Evolutionary conservation across 2,797 vertebrate genomes (phyloP).

Genomic region (Danio kyathit): DNA sequence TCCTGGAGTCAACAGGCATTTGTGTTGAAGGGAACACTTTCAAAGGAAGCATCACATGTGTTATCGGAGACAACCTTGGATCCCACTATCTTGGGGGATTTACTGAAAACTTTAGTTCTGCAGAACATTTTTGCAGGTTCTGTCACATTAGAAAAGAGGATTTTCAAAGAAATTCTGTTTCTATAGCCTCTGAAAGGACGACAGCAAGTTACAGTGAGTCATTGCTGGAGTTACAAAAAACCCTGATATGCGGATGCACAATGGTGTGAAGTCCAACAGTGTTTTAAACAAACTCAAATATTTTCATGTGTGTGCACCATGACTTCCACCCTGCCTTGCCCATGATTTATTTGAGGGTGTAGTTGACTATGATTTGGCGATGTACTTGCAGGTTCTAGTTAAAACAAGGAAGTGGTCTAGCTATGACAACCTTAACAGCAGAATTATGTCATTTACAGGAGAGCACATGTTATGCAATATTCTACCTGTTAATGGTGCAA

Average conservation of each 20-base stretch:
- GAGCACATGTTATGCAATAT: slow-evolving; percentile 5
- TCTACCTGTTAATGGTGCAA: background rate
- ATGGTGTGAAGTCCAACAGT: slow-evolving; percentile 1
- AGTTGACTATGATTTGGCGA: slow-evolving; percentile 43
- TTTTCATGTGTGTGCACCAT: slow-evolving; percentile 40
- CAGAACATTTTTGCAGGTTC: background rate
- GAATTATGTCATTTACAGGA: background rate
- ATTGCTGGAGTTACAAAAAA: slow-evolving; percentile 33
- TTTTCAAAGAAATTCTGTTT: slow-evolving; percentile 35
- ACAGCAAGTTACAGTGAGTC: slow-evolving; percentile 33
- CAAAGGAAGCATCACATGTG: too few relatives aligned
- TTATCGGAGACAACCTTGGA: too few relatives aligned
- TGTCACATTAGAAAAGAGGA: slow-evolving; percentile 29
- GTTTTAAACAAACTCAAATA: slow-evolving; percentile 9
- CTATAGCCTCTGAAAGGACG: slow-evolving; percentile 23
- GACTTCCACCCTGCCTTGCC: slow-evolving; percentile 19
- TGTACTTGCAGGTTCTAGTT: slow-evolving; percentile 21
- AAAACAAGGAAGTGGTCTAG: background rate
- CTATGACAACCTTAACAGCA: background rate
- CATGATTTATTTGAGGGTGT: slow-evolving; percentile 23
- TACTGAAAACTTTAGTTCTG: slow-evolving; percentile 42
- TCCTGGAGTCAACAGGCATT: too few relatives aligned
- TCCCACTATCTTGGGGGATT: slow-evolving; percentile 43
- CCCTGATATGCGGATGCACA: slow-evolving; percentile 9
- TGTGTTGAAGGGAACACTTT: too few relatives aligned